These are phyloP conservation scores for Archocentrus centrarchus DNA, from an alignment of 2,113 vertebrate species.

Conservation along the genomic window DNA sequence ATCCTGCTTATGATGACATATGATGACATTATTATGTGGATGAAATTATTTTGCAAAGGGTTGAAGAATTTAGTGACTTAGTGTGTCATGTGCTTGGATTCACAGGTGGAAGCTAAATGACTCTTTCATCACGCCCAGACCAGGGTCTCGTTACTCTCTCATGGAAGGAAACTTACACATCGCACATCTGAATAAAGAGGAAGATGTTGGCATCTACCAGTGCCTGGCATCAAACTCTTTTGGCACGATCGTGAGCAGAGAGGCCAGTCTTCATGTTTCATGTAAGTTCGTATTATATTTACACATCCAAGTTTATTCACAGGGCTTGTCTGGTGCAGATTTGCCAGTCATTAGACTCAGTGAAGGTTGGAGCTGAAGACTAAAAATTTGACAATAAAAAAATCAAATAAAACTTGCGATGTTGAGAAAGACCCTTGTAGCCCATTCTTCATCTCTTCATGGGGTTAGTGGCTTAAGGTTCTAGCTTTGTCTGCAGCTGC, in stretches of 20 bases:
- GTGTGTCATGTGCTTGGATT: constrained; percentile 54
- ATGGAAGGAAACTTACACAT: constrained; percentile 91
- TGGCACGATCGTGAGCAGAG: constrained; percentile 92
- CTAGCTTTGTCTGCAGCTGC: not conserved
- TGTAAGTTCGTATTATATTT: constrained; percentile 87
- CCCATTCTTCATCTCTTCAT: not conserved
- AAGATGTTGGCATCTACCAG: constrained; percentile 91
- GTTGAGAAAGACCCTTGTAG: no score
- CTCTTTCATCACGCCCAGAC: constrained; percentile 82
- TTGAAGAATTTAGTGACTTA: not conserved
- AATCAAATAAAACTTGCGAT: not conserved
- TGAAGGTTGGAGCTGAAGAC: not conserved
- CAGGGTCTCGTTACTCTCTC: constrained; percentile 88
- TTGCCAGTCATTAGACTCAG: not conserved
- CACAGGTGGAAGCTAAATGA: constrained; percentile 95
- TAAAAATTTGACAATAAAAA: not conserved
- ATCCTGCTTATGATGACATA: not conserved
- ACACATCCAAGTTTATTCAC: not conserved
- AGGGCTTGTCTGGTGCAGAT: not conserved
- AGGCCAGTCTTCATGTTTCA: constrained; percentile 91
- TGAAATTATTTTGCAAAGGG: not conserved
- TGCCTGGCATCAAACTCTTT: constrained; percentile 93
- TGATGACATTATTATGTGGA: not conserved
- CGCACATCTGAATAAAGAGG: constrained; percentile 88
- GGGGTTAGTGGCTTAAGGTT: not conserved